Conservation (phyloP, 1,140 invertebrate species). For the Eurytemora carolleeae region DNA sequence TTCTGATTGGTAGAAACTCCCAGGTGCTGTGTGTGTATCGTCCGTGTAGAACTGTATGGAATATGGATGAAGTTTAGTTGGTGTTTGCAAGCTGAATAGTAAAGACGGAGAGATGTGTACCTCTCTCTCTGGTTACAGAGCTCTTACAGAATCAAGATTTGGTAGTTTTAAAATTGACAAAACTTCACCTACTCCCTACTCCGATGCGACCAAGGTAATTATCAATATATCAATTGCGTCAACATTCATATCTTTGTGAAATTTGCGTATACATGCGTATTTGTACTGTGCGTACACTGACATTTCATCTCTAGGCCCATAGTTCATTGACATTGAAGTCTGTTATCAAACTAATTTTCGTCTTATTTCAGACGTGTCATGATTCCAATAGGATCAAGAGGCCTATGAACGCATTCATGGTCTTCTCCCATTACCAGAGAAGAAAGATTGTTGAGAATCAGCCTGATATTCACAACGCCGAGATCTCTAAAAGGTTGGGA, state of each 20-base stretch:
- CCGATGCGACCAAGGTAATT: conserved; percentile 12
- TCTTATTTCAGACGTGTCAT: conserved; percentile 17
- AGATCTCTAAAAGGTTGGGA: conserved; percentile 79
- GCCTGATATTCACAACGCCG: conserved; percentile 86
- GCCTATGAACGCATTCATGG: conserved; percentile 15
- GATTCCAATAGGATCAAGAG: conserved; percentile 23
- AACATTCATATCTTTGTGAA: background rate
- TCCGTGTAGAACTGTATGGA: too few relatives aligned
- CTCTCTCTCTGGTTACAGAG: too few relatives aligned
- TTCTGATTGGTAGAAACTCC: too few relatives aligned
- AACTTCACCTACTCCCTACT: conserved; percentile 9
- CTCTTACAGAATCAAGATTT: too few relatives aligned
- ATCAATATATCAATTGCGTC: background rate
- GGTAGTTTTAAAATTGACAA: conserved; percentile 7
- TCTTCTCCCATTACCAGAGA: conserved; percentile 50
- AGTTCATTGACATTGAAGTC: background rate
- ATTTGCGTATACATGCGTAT: background rate
- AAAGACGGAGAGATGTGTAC: too few relatives aligned
- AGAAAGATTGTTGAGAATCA: conserved; percentile 76
- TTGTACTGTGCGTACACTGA: background rate
- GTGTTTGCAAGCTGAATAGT: too few relatives aligned
- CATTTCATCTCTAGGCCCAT: background rate
- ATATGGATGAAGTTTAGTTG: too few relatives aligned
- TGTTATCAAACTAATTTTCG: background rate
- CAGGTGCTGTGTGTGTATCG: too few relatives aligned